Percentiles rank a stretch among this genome's conserved stretches.
Conservation (phyloP, 2,113 vertebrate genomes). For the Tachysurus fulvidraco region DNA sequence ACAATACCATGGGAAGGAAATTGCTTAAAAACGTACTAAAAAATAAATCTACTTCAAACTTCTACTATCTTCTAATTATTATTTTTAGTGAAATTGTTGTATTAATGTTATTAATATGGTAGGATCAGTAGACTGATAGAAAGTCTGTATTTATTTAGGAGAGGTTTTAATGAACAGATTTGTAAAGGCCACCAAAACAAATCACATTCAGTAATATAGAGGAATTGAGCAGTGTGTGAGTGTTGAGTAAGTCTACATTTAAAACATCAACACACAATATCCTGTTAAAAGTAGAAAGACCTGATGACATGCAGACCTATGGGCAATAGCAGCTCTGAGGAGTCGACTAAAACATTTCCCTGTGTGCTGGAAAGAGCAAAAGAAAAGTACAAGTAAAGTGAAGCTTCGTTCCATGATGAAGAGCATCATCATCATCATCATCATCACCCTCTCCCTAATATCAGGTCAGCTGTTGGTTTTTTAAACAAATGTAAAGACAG, state of each 20-base stretch:
- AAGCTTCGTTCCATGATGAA: not conserved
- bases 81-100: no score
- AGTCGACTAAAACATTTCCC: not conserved
- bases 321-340: not conserved
- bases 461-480: slow-evolving; percentile 21
- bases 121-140: no score
- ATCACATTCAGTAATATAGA: not conserved
- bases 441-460: slow-evolving; percentile 26
- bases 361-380: not conserved
- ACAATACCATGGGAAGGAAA: no score
- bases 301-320: not conserved
- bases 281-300: not conserved
- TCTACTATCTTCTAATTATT: no score
- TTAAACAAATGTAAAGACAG: not conserved
- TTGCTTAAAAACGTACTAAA: no score
- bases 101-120: no score
- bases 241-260: not conserved
- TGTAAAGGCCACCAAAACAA: not conserved
- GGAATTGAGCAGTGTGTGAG: not conserved
- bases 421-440: slow-evolving; percentile 29
- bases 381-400: not conserved
- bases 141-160: no score
- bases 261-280: not conserved
- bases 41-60: no score
- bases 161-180: not conserved